Base-by-base conservation (phyloP, 2,888 invertebrate species). In the Bombylius major region DNA sequence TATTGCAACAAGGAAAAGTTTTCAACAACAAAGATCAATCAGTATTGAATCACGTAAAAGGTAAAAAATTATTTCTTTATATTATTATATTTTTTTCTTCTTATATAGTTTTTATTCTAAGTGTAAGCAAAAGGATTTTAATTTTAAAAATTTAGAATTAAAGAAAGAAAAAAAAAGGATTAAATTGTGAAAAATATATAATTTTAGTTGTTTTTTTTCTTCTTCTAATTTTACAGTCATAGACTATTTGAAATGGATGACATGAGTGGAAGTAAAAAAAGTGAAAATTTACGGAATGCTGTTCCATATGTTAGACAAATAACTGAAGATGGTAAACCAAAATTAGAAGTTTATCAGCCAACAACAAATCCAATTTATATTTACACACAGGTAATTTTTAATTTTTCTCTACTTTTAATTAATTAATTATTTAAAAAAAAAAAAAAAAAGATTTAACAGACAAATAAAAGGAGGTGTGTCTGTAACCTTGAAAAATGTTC, bases 21-120 rank as follows among this genome's bases (percentile, higher is more conserved):
- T 82, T 65, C 82, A 82, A 66, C 80, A 82, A 64, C 73, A 80
- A 59, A 77, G 81, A 55, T 79, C 81, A 64, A 78, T 81, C 59
- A 82, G 82, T 69, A 73, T 80, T 65, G 82, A 82, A 60, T 81
- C 81, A 70, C 79, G 79, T 62, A 81, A 79, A 63, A 82, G 73
- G 75, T 75, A 61, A 60, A 56, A 47, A 48, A n/a, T 42, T 31
- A 12, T 54, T 12, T 39, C 4, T 31, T 23, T 9, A 54, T 8
- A n/a, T 8, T 8, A 3, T 36, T 36, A 6, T n/a, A n/a, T n/a
- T 36, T 48, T 50, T 45, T 13, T 11, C 6, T 45, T n/a, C 11
- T 7, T 36, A 42, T 11, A 51, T 36, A 8, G 4, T 36, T 8
- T 36, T 8, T 9, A 36, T 36, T 36, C 23, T 23, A 23, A 23